Evolutionary conservation across 2,888 invertebrate species (phyloP), one percentile per base, ranked within the genome.

Genomic region (Eristalis arbustorum): DNA sequence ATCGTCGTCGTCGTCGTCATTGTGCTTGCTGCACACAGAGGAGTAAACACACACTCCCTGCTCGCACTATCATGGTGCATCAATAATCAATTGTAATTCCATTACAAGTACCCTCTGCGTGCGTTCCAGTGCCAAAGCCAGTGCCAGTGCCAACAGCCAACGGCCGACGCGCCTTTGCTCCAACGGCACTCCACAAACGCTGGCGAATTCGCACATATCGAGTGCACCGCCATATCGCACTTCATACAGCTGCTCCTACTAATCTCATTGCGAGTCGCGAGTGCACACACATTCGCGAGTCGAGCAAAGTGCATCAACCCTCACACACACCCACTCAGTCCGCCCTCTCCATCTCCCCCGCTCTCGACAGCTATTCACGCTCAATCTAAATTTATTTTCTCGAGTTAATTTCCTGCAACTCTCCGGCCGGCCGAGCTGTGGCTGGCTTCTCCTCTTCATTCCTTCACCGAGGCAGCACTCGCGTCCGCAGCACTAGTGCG

Each of bases 71-170:
- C 49, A 49, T 49, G 49, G 83, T 83, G 87, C 87, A 87, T 87
- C 87, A 87, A 87, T 87, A 87, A 87, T 79, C 87, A 87, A 87
- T 87, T 87, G 87, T 87, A 87, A 87, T 87, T 87, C 83, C 83
- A 87, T 87, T 87, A 87, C 87, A 83, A 87, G 87, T 87, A 79
- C 78, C 75, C 62, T 72, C 11, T 8, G 31, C 31, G 31, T 59
- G 59, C 59, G 23, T 25, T 25, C 49, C 49, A 49, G 49, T 49
- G 49, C 49, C 49, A 49, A 49, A 49, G 49, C 49, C 49, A 49
- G 49, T 49, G 49, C 49, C 49, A 49, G 49, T 49, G 49, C 49
- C 49, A 31, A 49, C 49, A 18, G 49, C 49, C 49, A 49, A 49
- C 49, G 18, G 49, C 49, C 49, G 18, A 66, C 42, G 66, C 8